Conservation (phyloP, 2,888 invertebrate genomes). For the Oxycera nigricornis region DNA sequence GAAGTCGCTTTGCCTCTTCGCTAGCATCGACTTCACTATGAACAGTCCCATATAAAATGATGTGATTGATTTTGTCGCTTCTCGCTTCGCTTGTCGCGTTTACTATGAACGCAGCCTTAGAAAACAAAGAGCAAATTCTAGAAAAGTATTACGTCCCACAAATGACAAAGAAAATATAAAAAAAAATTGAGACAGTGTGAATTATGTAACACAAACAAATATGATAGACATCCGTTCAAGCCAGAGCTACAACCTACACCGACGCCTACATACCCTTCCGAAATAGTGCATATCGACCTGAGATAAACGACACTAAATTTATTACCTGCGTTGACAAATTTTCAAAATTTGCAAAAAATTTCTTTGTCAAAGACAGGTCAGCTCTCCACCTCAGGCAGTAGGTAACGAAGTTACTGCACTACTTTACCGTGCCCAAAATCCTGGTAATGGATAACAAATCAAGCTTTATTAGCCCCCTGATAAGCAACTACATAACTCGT, state of each 20-base stretch:
- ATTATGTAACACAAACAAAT: not conserved
- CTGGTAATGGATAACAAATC: slow-evolving; percentile 4
- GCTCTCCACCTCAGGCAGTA: not conserved
- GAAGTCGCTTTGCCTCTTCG: no score
- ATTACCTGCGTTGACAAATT: not conserved
- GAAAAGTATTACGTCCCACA: not conserved
- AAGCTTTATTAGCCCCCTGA: not conserved
- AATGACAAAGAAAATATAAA: not conserved
- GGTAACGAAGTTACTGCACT: not conserved
- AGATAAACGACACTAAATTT: not conserved
- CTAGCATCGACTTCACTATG: no score
- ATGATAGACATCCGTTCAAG: not conserved
- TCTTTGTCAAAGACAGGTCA: not conserved
- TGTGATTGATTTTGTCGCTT: no score
- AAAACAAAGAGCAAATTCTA: not conserved
- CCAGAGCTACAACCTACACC: not conserved
- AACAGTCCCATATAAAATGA: no score
- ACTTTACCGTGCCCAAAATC: not conserved
- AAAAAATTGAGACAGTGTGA: slow-evolving; percentile 15
- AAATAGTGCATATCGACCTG: not conserved
- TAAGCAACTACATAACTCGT: not conserved
- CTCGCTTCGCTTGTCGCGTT: no score
- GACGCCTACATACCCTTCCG: not conserved
- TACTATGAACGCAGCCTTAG: no score
- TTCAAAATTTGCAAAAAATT: not conserved